A percentile compares a stretch with the other conserved stretches of the same genome.
Evolutionary conservation across 2,888 invertebrate species (phyloP).

Genomic region (Prenolepis imparis): DNA sequence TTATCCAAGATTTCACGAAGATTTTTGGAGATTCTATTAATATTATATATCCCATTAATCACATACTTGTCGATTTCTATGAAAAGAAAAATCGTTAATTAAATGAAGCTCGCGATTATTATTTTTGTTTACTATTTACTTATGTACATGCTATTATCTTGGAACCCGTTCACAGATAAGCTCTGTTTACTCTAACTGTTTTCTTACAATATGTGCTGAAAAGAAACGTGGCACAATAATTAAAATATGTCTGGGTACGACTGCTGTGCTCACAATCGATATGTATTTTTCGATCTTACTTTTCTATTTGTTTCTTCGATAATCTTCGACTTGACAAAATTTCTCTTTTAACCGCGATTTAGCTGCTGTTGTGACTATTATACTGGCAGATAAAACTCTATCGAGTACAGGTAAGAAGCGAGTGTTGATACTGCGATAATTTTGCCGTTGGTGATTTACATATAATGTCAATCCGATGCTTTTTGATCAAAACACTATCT

Average conservation of each 20-base stretch:
- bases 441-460: slow-evolving; percentile 3
- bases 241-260: slow-evolving; percentile 1
- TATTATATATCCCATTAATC: slow-evolving; percentile 89
- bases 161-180: slow-evolving; percentile 88
- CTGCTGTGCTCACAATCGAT: background rate
- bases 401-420: background rate
- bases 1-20: background rate
- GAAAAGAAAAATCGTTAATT: slow-evolving; percentile 63
- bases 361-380: slow-evolving; percentile 4
- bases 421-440: slow-evolving; percentile 6
- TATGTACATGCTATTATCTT: slow-evolving; percentile 70
- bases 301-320: slow-evolving; percentile 11
- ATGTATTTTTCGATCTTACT: slow-evolving; percentile 7
- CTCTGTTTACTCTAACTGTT: slow-evolving; percentile 87
- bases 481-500: slow-evolving; percentile 1
- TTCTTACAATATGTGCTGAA: slow-evolving; percentile 79
- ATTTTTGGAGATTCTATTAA: slow-evolving; percentile 1
- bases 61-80: slow-evolving; percentile 89
- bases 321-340: slow-evolving; percentile 7
- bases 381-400: slow-evolving; percentile 35
- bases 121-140: slow-evolving; percentile 11
- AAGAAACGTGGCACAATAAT: background rate
- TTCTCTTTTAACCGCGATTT: slow-evolving; percentile 16
- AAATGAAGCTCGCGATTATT: background rate
- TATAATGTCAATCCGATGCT: background rate